Conservation (phyloP, 2,797 vertebrate genomes). For the Acanthurus tractus region DNA sequence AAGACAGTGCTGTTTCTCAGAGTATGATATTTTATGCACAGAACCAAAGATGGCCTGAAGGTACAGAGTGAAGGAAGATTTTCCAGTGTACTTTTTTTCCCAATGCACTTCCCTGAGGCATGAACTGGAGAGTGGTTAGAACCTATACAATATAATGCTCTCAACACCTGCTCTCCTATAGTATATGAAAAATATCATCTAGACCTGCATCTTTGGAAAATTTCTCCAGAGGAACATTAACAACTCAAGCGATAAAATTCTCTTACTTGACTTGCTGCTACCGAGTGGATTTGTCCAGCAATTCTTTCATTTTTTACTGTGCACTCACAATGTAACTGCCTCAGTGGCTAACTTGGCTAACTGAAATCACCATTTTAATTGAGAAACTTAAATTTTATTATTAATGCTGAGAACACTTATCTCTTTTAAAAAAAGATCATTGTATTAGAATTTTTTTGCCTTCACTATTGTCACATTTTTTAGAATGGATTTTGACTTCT, state of each 20-base stretch:
- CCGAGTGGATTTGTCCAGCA: constrained; percentile 6
- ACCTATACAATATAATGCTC: constrained; percentile 9
- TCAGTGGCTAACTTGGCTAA: neutral
- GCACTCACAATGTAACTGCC: neutral
- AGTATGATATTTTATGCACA: neutral
- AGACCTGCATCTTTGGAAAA: constrained; percentile 14
- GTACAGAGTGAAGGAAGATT: neutral
- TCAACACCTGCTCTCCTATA: neutral
- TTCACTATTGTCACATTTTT: neutral
- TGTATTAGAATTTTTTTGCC: neutral
- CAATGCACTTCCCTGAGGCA: neutral
- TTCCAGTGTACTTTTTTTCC: constrained; percentile 9
- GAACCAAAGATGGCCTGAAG: neutral
- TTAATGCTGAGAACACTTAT: neutral
- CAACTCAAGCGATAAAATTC: constrained; percentile 27
- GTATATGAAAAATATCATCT: constrained; percentile 8
- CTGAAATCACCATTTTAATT: neutral
- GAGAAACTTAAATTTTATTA: neutral
- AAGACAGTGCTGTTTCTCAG: neutral
- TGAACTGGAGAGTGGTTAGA: neutral
- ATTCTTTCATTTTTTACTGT: constrained; percentile 6
- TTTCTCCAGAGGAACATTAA: constrained; percentile 44
- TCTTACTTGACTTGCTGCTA: neutral
- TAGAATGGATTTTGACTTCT: neutral
- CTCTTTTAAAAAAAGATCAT: neutral